phyloP scores from a whole-genome alignment of 2,888 invertebrate genomes.

The Nysson spinosus region DNA sequence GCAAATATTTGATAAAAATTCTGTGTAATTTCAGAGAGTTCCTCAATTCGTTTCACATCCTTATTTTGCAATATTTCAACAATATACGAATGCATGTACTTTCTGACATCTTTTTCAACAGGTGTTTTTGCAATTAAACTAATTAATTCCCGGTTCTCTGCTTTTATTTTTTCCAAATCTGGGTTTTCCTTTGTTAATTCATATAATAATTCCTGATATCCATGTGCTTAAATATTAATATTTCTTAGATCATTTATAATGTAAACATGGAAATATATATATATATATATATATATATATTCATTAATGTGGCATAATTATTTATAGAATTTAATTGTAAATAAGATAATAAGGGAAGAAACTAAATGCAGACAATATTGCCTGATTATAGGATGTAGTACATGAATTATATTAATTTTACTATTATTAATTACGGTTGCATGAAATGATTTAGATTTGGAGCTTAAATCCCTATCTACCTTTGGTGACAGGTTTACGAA shows the following conservation, averaged over 20 bases:
- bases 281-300: not conserved
- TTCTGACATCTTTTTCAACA: slow-evolving; percentile 82
- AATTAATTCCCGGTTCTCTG: slow-evolving; percentile 74
- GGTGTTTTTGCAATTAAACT: slow-evolving; percentile 66
- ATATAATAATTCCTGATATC: slow-evolving; percentile 74
- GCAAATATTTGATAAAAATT: slow-evolving; percentile 91
- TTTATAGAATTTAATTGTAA: not conserved
- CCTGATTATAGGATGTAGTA: too few species aligned
- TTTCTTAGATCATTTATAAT: not conserved
- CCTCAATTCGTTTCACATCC: slow-evolving; percentile 85
- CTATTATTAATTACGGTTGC: too few species aligned
- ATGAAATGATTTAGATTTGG: too few species aligned
- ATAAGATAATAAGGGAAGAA: not conserved
- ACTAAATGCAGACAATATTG: not conserved
- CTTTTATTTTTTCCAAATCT: slow-evolving; percentile 78
- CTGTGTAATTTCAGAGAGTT: slow-evolving; percentile 93
- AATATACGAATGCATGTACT: slow-evolving; percentile 84
- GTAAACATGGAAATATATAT: not conserved
- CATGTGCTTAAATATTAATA: slow-evolving; percentile 68
- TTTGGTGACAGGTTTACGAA: slow-evolving; percentile 85
- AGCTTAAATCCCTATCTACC: too few species aligned
- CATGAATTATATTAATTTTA: too few species aligned
- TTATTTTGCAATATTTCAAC: slow-evolving; percentile 82
- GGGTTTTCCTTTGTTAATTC: slow-evolving; percentile 77
- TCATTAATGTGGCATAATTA: not conserved